Conservation (phyloP, 2,113 vertebrate species). For the Laticauda colubrina region DNA sequence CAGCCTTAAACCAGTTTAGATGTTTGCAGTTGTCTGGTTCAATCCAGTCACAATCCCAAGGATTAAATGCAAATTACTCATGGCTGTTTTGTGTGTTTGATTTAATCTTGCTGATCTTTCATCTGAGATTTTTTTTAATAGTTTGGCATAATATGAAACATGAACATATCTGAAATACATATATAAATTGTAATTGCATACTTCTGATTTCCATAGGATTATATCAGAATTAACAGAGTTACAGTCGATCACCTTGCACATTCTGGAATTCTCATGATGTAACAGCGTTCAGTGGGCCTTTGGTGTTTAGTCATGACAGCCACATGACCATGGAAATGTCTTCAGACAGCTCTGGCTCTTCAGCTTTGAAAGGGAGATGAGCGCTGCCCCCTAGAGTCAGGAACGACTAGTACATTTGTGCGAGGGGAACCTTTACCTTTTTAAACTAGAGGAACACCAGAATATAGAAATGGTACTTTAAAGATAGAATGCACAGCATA, state of each 20-base stretch:
- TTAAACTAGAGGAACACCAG: neutral
- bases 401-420: too few species aligned
- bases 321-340: too few species aligned
- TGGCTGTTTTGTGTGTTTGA: conserved; percentile 34
- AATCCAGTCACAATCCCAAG: conserved; percentile 21
- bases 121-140: conserved; percentile 5
- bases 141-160: conserved; percentile 16
- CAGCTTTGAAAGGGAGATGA: too few species aligned
- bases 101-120: conserved; percentile 45
- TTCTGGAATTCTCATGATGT: neutral
- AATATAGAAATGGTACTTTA: conserved; percentile 4
- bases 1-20: conserved; percentile 14
- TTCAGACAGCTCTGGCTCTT: too few species aligned
- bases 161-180: conserved; percentile 12
- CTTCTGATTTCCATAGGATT: conserved; percentile 19
- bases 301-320: too few species aligned
- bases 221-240: conserved; percentile 17
- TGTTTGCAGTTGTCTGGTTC: conserved; percentile 21
- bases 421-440: too few species aligned
- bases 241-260: neutral
- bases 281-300: neutral
- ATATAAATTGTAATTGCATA: conserved; percentile 5
- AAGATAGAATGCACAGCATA: neutral
- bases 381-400: too few species aligned
- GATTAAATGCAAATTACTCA: conserved; percentile 35